phyloP scores from a whole-genome alignment of 1,140 invertebrate genomes.

The Drosophila saltans region DNA sequence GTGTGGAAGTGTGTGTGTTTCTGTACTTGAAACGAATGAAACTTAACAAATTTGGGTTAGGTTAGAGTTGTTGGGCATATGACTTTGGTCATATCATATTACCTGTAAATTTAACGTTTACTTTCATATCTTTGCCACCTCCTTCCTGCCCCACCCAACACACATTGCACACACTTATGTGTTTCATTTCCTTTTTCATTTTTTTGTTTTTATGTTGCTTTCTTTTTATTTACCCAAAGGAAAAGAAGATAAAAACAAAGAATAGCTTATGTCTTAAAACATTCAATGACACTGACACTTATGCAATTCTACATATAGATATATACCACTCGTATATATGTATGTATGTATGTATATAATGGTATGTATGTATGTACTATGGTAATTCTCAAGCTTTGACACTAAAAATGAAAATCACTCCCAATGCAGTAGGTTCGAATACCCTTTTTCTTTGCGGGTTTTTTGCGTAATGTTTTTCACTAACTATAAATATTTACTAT shows the following conservation, averaged over 20 bases:
- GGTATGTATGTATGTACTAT: slow-evolving; percentile 18
- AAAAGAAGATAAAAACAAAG: neutral
- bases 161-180: neutral
- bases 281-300: slow-evolving; percentile 9
- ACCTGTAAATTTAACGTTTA: neutral
- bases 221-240: slow-evolving; percentile 9
- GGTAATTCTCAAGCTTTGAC: neutral
- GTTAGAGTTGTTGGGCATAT: neutral
- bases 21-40: no score
- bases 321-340: neutral
- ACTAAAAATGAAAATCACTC: slow-evolving; percentile 22
- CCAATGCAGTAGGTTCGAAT: no score
- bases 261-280: neutral
- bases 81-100: neutral
- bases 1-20: no score
- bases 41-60: no score
- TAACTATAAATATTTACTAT: slow-evolving; percentile 61
- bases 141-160: neutral
- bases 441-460: no score
- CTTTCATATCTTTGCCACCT: neutral
- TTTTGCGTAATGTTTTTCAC: slow-evolving; percentile 44
- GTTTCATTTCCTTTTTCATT: neutral
- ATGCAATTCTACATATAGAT: neutral
- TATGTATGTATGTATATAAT: slow-evolving; percentile 25
- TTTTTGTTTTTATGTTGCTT: slow-evolving; percentile 1